These are phyloP conservation scores for Hedya salicella DNA, from an alignment of 2,888 invertebrate genomes.

Conservation along the genomic window DNA sequence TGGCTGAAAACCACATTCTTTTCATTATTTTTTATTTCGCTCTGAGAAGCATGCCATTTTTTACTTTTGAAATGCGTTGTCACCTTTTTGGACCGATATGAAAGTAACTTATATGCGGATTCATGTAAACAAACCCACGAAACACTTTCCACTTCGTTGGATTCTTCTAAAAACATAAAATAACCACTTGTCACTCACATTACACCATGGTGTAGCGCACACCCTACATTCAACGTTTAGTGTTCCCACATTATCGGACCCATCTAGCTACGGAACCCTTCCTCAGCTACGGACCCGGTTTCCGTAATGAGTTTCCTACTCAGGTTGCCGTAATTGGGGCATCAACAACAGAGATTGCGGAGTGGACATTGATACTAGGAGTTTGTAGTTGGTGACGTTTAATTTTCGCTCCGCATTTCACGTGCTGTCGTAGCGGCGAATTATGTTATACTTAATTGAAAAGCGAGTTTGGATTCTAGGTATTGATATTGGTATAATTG, in stretches of 20 bases:
- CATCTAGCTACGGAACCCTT: neutral
- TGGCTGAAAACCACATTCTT: too few relatives aligned
- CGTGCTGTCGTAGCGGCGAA: slow-evolving; percentile 8
- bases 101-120: too few relatives aligned
- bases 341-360: slow-evolving; percentile 28
- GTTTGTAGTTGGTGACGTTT: slow-evolving; percentile 14
- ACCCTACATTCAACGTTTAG: neutral
- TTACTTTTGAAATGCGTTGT: too few relatives aligned
- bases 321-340: slow-evolving; percentile 15
- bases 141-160: too few relatives aligned
- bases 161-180: neutral
- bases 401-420: slow-evolving; percentile 19
- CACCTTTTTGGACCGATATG: too few relatives aligned
- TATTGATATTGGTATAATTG: neutral
- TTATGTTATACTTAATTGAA: slow-evolving; percentile 6
- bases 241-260: slow-evolving; percentile 4
- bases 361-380: slow-evolving; percentile 7
- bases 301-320: slow-evolving; percentile 14
- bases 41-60: too few relatives aligned
- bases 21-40: too few relatives aligned
- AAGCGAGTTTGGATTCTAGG: neutral
- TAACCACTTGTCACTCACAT: slow-evolving; percentile 1
- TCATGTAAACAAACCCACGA: too few relatives aligned
- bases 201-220: slow-evolving; percentile 2
- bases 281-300: too few relatives aligned